These are phyloP conservation scores for Turritopsis dohrnii DNA, from an alignment of 30 jellyfish, hydroid and myxozoan species.

Conservation along the genomic window DNA sequence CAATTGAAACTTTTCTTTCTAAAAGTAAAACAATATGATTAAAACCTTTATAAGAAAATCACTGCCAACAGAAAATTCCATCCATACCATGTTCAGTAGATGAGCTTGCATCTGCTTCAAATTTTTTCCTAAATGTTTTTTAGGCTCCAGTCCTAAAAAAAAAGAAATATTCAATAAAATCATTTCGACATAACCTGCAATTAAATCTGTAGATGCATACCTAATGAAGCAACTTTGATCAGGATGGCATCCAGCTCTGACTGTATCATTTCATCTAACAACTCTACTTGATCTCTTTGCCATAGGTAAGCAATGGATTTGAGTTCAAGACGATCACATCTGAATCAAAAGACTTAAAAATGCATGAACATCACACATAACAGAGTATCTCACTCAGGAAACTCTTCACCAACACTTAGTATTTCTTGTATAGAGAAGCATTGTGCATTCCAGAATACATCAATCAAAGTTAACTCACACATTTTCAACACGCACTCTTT, in stretches of 20 bases:
- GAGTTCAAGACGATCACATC: constrained; percentile 70
- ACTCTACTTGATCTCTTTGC: constrained; percentile 77
- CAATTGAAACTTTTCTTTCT: constrained; percentile 54
- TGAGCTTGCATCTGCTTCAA: constrained; percentile 46
- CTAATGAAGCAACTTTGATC: constrained; percentile 87
- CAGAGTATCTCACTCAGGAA: not conserved
- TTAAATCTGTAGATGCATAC: constrained; percentile 22
- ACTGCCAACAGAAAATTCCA: not conserved
- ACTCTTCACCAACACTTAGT: too few species aligned
- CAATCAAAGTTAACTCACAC: constrained; percentile 49
- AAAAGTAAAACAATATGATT: not conserved
- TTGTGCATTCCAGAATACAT: not conserved
- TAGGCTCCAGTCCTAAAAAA: constrained; percentile 61
- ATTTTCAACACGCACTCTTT: constrained; percentile 84
- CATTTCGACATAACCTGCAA: too few species aligned
- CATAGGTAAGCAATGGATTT: constrained; percentile 67
- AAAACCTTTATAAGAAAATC: not conserved
- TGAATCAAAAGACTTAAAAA: not conserved
- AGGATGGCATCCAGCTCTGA: constrained; percentile 66
- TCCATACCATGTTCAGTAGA: constrained; percentile 50
- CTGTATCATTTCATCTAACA: constrained; percentile 76
- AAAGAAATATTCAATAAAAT: not conserved
- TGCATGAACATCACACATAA: not conserved
- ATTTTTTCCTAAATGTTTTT: constrained; percentile 58
- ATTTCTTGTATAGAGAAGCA: not conserved